Conservation (phyloP, 2,113 vertebrate genomes). For the Fregata magnificens region DNA sequence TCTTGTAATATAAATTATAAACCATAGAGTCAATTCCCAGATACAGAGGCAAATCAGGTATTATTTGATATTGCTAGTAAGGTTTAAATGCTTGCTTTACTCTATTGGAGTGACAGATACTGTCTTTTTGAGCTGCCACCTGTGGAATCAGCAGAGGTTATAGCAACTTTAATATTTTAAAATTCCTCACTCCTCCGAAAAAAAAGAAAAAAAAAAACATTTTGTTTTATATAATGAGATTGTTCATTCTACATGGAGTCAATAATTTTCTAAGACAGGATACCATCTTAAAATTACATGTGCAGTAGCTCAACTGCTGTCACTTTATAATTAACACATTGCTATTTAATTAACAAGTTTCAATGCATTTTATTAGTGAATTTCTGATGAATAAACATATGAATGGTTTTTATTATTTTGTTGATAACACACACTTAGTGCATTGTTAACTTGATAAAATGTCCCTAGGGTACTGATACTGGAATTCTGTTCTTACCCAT, state of each 20-base stretch:
- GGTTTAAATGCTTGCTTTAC: background rate
- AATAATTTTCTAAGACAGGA: background rate
- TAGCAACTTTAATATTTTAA: background rate
- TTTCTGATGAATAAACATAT: background rate
- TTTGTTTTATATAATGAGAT: background rate
- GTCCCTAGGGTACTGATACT: background rate
- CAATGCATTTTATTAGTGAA: constrained; percentile 25
- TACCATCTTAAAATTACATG: background rate
- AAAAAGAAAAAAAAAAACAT: background rate
- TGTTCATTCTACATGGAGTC: background rate
- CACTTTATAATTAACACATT: constrained; percentile 28
- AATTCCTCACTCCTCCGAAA: background rate
- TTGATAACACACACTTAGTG: background rate
- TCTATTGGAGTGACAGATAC: background rate
- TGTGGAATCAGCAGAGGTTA: background rate
- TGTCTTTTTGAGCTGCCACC: background rate
- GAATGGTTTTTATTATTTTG: background rate
- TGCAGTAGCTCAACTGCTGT: background rate
- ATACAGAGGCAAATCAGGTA: background rate
- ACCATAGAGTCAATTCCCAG: background rate
- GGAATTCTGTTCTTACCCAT: background rate
- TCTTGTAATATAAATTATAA: background rate
- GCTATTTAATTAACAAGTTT: constrained; percentile 37
- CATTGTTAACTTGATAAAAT: background rate
- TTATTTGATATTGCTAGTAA: background rate